Base-by-base conservation (phyloP, 2,888 invertebrate species). In the Pogonocherus hispidulus region DNA sequence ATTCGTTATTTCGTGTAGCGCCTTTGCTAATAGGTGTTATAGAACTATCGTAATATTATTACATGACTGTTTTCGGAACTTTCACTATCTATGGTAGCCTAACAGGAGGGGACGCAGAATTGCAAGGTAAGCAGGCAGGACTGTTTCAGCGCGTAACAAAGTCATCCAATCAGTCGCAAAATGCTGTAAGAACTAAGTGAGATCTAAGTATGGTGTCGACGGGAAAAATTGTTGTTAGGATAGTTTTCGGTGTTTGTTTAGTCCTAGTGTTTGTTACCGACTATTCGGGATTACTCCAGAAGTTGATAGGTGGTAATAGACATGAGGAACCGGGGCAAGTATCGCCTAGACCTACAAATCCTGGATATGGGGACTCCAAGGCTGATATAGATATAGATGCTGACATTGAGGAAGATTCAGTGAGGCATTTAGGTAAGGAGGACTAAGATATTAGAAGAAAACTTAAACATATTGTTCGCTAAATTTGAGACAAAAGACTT, bases 221-320 rank as follows among this genome's bases (percentile, higher is more conserved):
- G 44, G 82, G 84, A 59, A 84, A 84, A 78, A 81, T 84, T 44
- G 77, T 85, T 32, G 84, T 89, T 47, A 86, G 89, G 5, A 81
- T 89, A 46, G 86, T 89, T 67, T 87, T 89, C 79, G 85, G 88
- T 69, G 79, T 89, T 41, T 88, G 88, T 69, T 85, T 89, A 81
- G 86, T 89, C 73, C 81, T 89, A 66, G 85, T 89, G 70, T 83
- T 90, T 66, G 86, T 88, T 67, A 88, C 88, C 37, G 89, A 90
- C 80, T 88, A 89, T 78, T 87, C 86, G 3, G 84, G 86, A 37
- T 79, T 89, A 46, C 79, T 89, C 35, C 83, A 86, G 27, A 86
- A 86, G 60, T 79, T 88, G 37, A 84, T 88, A 66, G 87, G 87
- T 70, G 87, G 86, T 22, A 86, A 81, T 64, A 80, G 79, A 5